Evolutionary conservation across 2,888 invertebrate species (phyloP).

Genomic region (Epinotia brunnichana): DNA sequence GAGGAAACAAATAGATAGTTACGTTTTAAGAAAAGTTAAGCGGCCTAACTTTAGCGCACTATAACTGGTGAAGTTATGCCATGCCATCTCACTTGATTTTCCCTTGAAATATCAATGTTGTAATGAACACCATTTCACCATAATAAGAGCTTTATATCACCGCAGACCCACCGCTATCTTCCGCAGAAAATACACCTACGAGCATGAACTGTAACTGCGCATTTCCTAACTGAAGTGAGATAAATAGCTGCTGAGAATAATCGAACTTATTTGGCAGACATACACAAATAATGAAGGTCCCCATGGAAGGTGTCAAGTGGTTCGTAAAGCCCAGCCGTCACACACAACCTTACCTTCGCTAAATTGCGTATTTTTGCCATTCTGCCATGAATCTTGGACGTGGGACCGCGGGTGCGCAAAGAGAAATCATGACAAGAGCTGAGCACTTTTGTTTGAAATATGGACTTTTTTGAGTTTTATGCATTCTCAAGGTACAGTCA

Average conservation of each 20-base stretch:
- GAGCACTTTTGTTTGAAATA: background rate
- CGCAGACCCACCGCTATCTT: too few relatives aligned
- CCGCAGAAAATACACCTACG: background rate
- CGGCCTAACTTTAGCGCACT: too few relatives aligned
- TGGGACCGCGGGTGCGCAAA: background rate
- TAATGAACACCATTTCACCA: too few relatives aligned
- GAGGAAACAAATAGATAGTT: too few relatives aligned
- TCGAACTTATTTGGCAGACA: slow-evolving; percentile 24
- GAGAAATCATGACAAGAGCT: slow-evolving; percentile 1
- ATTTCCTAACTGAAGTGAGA: slow-evolving; percentile 2
- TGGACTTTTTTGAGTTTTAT: background rate
- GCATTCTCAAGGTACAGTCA: background rate
- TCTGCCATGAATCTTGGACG: slow-evolving; percentile 25
- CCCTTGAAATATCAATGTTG: too few relatives aligned
- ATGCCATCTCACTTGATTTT: too few relatives aligned
- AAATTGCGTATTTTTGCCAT: slow-evolving; percentile 21
- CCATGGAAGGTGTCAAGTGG: slow-evolving; percentile 34
- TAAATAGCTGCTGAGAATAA: slow-evolving; percentile 21
- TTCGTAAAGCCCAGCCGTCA: slow-evolving; percentile 41
- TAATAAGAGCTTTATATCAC: too few relatives aligned
- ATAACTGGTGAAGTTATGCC: too few relatives aligned
- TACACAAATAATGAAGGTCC: slow-evolving; percentile 25
- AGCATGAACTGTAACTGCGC: background rate
- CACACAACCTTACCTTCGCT: slow-evolving; percentile 31
- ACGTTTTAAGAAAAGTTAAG: too few relatives aligned